These are phyloP conservation scores for Acanthosepion esculentum DNA, from an alignment of 2,888 invertebrate species.

Conservation along the genomic window DNA sequence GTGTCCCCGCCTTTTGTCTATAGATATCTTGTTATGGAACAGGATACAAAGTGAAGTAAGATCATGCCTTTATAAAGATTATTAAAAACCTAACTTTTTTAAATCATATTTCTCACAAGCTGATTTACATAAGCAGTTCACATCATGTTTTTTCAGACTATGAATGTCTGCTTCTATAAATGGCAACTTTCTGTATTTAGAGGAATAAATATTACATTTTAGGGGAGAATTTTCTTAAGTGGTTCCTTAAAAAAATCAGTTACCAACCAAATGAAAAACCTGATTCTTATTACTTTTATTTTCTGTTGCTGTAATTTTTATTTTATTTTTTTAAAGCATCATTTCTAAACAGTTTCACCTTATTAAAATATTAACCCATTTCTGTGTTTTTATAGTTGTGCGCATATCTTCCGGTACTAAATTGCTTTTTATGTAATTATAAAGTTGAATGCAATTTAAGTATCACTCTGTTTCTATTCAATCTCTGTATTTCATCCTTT, in stretches of 20 bases:
- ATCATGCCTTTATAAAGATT: too few relatives aligned
- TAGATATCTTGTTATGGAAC: too few relatives aligned
- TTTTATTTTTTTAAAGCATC: too few relatives aligned
- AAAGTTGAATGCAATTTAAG: background rate
- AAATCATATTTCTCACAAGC: too few relatives aligned
- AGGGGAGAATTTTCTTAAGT: background rate
- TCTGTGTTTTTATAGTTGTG: background rate
- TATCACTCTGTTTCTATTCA: too few relatives aligned
- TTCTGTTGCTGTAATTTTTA: background rate
- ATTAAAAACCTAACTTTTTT: too few relatives aligned
- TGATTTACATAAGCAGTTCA: too few relatives aligned
- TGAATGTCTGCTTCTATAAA: too few relatives aligned
- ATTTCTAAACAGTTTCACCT: background rate
- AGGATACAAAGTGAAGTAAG: too few relatives aligned
- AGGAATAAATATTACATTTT: background rate
- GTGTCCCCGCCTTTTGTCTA: too few relatives aligned
- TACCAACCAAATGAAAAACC: background rate
- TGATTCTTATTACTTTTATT: background rate
- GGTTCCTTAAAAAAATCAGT: background rate
- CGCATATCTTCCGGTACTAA: background rate
- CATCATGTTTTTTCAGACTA: too few relatives aligned
- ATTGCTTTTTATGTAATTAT: background rate
- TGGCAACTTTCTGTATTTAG: background rate
- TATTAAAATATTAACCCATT: background rate
- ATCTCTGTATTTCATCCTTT: background rate